These are phyloP conservation scores for Oostethus manadensis DNA, from an alignment of 2,113 vertebrate species.

Conservation along the genomic window DNA sequence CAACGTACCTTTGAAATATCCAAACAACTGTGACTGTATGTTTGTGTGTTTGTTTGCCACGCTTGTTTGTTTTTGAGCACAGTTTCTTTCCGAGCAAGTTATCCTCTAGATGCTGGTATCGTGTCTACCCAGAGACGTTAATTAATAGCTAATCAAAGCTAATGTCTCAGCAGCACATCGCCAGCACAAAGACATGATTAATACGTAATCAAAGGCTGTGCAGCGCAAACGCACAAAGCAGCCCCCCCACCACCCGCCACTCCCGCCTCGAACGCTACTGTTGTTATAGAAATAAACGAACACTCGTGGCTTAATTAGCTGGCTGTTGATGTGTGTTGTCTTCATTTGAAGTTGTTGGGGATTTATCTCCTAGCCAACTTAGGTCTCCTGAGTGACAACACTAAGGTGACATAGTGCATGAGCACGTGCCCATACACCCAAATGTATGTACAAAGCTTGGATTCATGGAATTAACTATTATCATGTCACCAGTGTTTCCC, in stretches of 20 bases:
- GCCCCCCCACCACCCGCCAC: conserved; percentile 57
- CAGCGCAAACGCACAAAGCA: conserved; percentile 67
- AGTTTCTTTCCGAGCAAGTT: conserved; percentile 61
- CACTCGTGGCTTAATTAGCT: conserved; percentile 67
- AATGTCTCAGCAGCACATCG: conserved; percentile 72
- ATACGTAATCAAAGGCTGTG: conserved; percentile 78
- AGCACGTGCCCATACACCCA: conserved; percentile 17
- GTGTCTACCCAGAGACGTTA: conserved; percentile 72
- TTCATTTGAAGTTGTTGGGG: conserved; percentile 61
- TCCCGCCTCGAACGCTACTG: conserved; percentile 51
- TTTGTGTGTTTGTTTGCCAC: conserved; percentile 65
- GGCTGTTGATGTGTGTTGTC: conserved; percentile 48
- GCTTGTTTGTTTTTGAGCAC: conserved; percentile 67
- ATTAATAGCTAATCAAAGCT: conserved; percentile 83
- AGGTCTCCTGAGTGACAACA: conserved; percentile 61
- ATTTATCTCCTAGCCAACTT: conserved; percentile 57
- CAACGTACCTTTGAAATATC: conserved; percentile 67
- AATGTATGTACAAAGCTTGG: not conserved
- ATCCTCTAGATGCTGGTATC: conserved; percentile 69
- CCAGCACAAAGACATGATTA: conserved; percentile 75
- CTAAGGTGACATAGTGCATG: conserved; percentile 44
- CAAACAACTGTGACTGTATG: conserved; percentile 69
- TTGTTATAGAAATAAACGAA: conserved; percentile 70
- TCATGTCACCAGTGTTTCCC: no score
- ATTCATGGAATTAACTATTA: not conserved